phyloP scores from a whole-genome alignment of 2,797 vertebrate species.

The Micropoecilia bifurca region DNA sequence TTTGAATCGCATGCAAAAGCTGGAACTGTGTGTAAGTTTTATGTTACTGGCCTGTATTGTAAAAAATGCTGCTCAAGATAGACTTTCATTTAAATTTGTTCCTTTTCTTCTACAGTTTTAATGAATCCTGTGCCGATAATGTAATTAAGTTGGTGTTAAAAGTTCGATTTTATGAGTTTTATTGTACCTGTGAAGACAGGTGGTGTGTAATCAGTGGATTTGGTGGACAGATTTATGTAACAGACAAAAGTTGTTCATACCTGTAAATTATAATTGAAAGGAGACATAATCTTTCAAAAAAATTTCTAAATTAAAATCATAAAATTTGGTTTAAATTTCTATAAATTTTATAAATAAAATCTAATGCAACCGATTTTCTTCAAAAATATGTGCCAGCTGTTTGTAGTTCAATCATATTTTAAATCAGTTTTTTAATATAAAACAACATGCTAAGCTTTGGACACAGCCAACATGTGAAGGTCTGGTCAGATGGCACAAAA shows the following conservation, averaged over 20 bases:
- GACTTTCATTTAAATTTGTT: background rate
- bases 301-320: background rate
- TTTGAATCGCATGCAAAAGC: conserved; percentile 98
- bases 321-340: background rate
- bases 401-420: background rate
- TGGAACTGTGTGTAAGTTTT: conserved; percentile 95
- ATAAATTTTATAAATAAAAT: background rate
- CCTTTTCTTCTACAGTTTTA: background rate
- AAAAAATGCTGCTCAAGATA: background rate
- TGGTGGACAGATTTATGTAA: background rate
- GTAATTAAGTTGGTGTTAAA: background rate
- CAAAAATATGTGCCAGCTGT: background rate
- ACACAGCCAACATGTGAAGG: background rate
- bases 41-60: background rate
- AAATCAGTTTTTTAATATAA: background rate
- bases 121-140: background rate
- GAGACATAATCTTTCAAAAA: background rate
- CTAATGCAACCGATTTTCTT: background rate
- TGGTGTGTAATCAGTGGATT: background rate
- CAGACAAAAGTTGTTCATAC: background rate
- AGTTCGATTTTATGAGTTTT: background rate
- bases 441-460: background rate
- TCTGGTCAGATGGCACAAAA: background rate
- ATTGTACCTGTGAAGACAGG: background rate
- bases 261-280: background rate